phyloP scores from a whole-genome alignment of 2,113 vertebrate species.

The Gila orcuttii region DNA sequence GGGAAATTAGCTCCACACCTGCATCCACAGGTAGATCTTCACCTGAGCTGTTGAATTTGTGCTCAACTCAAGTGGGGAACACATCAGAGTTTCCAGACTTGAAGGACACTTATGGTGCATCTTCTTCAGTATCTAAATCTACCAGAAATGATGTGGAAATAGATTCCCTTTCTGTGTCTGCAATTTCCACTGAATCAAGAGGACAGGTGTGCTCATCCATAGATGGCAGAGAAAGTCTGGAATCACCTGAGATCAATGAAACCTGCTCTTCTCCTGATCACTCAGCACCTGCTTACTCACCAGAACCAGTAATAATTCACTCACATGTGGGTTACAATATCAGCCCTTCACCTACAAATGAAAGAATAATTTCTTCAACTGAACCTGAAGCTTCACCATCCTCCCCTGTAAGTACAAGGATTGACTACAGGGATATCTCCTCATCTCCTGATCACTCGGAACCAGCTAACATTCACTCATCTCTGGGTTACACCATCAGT shows the following conservation, averaged over 20 bases:
- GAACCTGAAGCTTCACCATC: constrained; percentile 48
- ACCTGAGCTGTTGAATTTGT: not conserved
- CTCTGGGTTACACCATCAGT: constrained; percentile 34
- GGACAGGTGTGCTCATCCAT: not conserved
- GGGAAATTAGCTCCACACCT: not conserved
- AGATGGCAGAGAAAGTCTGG: not conserved
- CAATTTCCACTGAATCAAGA: constrained; percentile 37
- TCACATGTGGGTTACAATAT: constrained; percentile 38
- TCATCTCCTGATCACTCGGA: not conserved
- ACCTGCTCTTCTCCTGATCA: constrained; percentile 3
- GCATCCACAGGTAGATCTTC: constrained; percentile 8
- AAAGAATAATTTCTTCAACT: constrained; percentile 1
- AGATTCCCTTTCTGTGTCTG: not conserved
- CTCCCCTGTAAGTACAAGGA: constrained; percentile 55
- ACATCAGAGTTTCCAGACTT: not conserved
- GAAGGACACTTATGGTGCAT: not conserved
- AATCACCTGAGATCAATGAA: constrained; percentile 16
- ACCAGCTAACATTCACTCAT: not conserved
- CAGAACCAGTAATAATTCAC: constrained; percentile 29
- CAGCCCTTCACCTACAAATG: constrained; percentile 39
- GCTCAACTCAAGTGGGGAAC: not conserved
- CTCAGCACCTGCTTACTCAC: not conserved
- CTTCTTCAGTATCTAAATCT: not conserved
- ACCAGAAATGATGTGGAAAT: not conserved
- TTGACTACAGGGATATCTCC: constrained; percentile 36